Evolutionary conservation across 2,888 invertebrate species (phyloP).

Genomic region (Kuschelorhynchus macadamiae): DNA sequence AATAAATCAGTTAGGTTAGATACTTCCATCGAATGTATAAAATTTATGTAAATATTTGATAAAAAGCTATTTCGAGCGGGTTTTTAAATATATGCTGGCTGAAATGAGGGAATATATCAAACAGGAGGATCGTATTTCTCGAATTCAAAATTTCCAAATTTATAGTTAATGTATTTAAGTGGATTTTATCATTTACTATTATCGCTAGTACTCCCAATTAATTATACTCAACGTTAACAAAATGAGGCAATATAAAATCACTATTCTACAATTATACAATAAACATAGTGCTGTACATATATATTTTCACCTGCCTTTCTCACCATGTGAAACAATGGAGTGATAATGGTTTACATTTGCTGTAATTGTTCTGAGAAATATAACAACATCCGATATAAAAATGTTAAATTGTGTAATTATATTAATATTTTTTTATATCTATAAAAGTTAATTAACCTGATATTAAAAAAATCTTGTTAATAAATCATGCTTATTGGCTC

Average conservation of each 20-base stretch:
- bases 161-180: neutral
- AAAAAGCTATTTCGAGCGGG: constrained; percentile 35
- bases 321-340: no score
- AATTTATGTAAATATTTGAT: constrained; percentile 46
- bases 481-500: no score
- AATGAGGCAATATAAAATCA: neutral
- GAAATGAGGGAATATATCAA: constrained; percentile 33
- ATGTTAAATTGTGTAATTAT: no score
- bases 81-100: constrained; percentile 31
- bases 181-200: neutral
- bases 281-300: neutral
- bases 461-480: no score
- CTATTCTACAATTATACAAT: neutral
- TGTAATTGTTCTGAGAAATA: no score
- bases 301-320: no score
- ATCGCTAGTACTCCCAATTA: no score
- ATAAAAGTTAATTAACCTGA: no score
- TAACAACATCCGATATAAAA: no score
- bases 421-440: no score
- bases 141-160: neutral
- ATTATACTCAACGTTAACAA: no score
- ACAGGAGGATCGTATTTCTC: constrained; percentile 1
- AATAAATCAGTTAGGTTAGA: constrained; percentile 30
- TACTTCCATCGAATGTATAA: constrained; percentile 33
- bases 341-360: no score